Percentiles rank a stretch among this genome's conserved stretches.
phyloP scores from a whole-genome alignment of 2,797 vertebrate species.

The Helostoma temminkii region DNA sequence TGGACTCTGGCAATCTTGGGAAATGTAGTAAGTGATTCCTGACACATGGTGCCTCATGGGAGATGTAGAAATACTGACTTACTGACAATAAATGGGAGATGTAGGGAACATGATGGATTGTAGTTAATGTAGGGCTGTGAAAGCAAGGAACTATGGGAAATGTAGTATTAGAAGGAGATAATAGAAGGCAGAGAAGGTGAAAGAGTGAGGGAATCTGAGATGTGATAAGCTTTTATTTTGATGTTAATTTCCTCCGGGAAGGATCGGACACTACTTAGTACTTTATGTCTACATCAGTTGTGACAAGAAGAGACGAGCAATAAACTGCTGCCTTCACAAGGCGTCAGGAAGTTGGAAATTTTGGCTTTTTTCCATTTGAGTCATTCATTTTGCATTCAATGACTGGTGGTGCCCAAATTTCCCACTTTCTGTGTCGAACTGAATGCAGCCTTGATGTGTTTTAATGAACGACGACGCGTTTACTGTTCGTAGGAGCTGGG shows the following conservation, averaged over 20 bases:
- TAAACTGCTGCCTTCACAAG: conserved; percentile 18
- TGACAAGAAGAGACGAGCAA: background rate
- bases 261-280: conserved; percentile 4
- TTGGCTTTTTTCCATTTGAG: background rate
- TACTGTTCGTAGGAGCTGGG: conserved; percentile 16
- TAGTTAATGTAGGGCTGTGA: conserved; percentile 6
- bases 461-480: background rate
- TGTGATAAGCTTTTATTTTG: conserved; percentile 9
- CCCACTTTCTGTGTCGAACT: background rate
- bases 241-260: conserved; percentile 19
- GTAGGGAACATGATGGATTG: background rate
- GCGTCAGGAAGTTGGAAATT: conserved; percentile 20
- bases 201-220: background rate
- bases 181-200: background rate
- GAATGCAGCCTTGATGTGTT: conserved; percentile 6
- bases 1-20: conserved; percentile 44
- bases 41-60: conserved; percentile 8
- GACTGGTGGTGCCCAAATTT: background rate
- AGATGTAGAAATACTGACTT: conserved; percentile 10
- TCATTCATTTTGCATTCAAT: background rate
- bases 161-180: conserved; percentile 21
- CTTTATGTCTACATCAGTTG: conserved; percentile 1
- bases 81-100: background rate
- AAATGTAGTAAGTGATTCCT: conserved; percentile 29
- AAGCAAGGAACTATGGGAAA: conserved; percentile 50